Percentiles rank a stretch among this genome's conserved stretches.
Conservation (phyloP, 2,113 vertebrate genomes). For the Chunga burmeisteri region DNA sequence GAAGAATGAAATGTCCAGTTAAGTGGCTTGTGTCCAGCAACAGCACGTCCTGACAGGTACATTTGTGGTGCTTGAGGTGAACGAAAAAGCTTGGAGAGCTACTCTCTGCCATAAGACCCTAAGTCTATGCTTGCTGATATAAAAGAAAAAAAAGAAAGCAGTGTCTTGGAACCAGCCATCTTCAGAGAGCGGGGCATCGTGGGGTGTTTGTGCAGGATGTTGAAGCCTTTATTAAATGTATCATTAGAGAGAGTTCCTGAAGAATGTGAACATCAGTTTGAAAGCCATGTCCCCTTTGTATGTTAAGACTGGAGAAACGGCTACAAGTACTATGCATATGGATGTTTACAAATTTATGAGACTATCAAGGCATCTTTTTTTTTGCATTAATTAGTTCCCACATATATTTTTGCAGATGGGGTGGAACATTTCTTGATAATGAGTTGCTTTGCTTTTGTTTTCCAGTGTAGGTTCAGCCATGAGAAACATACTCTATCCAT, state of each 20-base stretch:
- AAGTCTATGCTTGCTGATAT: not conserved
- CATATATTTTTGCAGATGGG: not conserved
- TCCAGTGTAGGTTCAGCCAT: not conserved
- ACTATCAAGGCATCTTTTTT: not conserved
- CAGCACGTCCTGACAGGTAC: not conserved
- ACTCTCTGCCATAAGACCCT: rapidly evolving
- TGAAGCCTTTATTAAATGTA: not conserved
- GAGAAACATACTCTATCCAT: not conserved
- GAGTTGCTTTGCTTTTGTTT: not conserved
- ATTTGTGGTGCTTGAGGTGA: not conserved
- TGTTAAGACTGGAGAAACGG: not conserved
- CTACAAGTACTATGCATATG: too few species aligned
- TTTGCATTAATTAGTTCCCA: not conserved
- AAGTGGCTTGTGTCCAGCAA: not conserved
- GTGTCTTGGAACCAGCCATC: not conserved
- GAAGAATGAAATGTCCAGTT: not conserved
- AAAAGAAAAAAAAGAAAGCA: not conserved
- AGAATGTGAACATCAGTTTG: not conserved
- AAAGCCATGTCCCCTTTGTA: rapidly evolving
- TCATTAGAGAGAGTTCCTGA: not conserved
- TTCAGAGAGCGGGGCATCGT: not conserved
- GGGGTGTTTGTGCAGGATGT: not conserved
- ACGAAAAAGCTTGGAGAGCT: not conserved
- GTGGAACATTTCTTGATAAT: not conserved
- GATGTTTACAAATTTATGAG: not conserved